Percentiles rank a stretch among this genome's conserved stretches.
phyloP scores from a whole-genome alignment of 2,113 vertebrate genomes.

The Conger conger region DNA sequence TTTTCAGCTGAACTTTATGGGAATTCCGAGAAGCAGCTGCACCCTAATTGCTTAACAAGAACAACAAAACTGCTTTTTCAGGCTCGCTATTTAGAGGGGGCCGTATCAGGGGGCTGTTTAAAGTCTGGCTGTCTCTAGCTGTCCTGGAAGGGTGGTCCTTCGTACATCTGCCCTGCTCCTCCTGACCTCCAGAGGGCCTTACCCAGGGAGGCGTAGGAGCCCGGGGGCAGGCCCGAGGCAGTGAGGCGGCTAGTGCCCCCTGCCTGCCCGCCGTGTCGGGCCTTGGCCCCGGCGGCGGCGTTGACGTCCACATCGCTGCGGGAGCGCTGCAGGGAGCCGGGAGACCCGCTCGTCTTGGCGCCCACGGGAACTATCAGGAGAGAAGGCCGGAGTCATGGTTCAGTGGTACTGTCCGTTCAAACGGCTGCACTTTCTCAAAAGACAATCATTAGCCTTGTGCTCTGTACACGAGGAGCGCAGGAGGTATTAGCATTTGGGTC shows the following conservation, averaged over 20 bases:
- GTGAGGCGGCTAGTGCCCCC: slow-evolving; percentile 69
- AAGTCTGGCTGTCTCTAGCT: slow-evolving; percentile 8
- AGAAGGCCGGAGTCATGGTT: slow-evolving; percentile 16
- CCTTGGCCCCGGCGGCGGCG: slow-evolving; percentile 86
- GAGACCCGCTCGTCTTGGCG: slow-evolving; percentile 73
- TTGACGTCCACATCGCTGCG: slow-evolving; percentile 95
- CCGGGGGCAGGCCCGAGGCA: slow-evolving; percentile 71
- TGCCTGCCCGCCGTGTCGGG: slow-evolving; percentile 77
- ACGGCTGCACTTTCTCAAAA: background rate
- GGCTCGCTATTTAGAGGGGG: background rate
- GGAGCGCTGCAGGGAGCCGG: slow-evolving; percentile 86
- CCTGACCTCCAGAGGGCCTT: slow-evolving; percentile 35
- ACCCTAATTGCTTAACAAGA: background rate
- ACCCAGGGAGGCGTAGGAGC: slow-evolving; percentile 91
- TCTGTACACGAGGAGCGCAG: background rate
- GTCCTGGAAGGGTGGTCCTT: background rate
- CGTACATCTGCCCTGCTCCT: background rate
- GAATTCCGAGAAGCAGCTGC: background rate
- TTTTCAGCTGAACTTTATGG: slow-evolving; percentile 1
- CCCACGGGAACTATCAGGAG: slow-evolving; percentile 70
- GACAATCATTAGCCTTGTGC: background rate
- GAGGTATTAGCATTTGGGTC: background rate
- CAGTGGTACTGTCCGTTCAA: background rate
- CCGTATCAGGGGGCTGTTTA: background rate
- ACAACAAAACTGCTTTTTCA: background rate